Conservation (phyloP, 2,113 vertebrate species). For the Orientallactaga bullata region DNA sequence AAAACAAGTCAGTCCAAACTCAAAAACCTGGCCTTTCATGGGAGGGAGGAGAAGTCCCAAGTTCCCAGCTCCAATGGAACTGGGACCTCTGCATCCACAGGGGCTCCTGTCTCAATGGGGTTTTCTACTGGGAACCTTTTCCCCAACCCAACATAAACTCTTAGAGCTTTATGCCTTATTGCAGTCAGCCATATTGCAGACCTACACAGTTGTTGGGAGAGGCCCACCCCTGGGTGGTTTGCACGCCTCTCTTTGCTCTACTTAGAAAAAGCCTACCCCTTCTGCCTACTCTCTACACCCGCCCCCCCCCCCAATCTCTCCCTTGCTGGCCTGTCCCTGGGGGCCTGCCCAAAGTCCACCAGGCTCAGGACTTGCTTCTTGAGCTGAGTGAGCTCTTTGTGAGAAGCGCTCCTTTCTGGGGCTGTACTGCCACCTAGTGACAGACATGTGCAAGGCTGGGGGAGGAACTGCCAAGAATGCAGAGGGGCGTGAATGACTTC, state of each 20-base stretch:
- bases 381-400: conserved; percentile 75
- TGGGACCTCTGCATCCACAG: neutral
- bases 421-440: conserved; percentile 90
- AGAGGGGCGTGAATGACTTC: conserved; percentile 86
- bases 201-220: neutral
- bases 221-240: neutral
- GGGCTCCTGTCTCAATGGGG: neutral
- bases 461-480: conserved; percentile 68
- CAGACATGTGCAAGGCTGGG: conserved; percentile 87
- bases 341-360: conserved; percentile 52
- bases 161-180: neutral
- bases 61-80: neutral
- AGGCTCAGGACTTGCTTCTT: neutral
- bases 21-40: neutral
- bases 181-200: neutral
- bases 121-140: neutral
- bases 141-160: neutral
- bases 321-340: neutral
- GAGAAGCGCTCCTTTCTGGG: conserved; percentile 60
- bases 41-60: neutral
- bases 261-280: neutral
- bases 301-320: neutral
- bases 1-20: neutral
- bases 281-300: too few species aligned
- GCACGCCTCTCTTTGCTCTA: conserved; percentile 23